A percentile compares a stretch with the other conserved stretches of the same genome.
Evolutionary conservation across 2,797 vertebrate species (phyloP).

Genomic region (Sebastes steindachneri): DNA sequence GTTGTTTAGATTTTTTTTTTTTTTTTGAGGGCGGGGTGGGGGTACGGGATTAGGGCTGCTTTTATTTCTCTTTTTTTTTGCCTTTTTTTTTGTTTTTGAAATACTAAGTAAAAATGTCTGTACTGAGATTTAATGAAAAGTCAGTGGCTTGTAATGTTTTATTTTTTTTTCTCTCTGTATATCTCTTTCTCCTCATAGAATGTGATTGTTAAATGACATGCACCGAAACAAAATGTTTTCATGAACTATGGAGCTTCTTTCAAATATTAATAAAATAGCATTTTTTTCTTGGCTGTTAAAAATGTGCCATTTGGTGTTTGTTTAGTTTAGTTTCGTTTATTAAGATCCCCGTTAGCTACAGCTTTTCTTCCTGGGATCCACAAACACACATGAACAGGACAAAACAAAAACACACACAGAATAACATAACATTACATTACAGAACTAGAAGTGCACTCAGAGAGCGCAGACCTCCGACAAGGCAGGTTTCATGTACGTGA

Average conservation of each 20-base stretch:
- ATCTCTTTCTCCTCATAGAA: conserved; percentile 97
- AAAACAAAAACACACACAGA: neutral
- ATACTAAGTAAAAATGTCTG: conserved; percentile 89
- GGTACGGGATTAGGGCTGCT: conserved; percentile 68
- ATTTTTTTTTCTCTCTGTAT: conserved; percentile 86
- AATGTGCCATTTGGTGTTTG: conserved; percentile 20
- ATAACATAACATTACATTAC: too few species aligned
- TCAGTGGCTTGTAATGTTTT: conserved; percentile 95
- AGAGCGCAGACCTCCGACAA: too few species aligned
- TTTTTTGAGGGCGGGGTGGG: conserved; percentile 40
- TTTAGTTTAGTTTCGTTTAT: neutral
- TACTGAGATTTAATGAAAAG: conserved; percentile 92
- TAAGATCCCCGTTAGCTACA: too few species aligned
- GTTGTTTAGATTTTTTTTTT: conserved; percentile 26
- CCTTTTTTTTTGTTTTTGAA: conserved; percentile 75
- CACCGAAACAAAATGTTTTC: conserved; percentile 94
- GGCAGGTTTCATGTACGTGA: too few species aligned
- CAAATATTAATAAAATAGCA: conserved; percentile 97
- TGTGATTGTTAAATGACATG: conserved; percentile 97
- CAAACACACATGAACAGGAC: too few species aligned
- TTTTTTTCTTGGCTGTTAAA: conserved; percentile 94
- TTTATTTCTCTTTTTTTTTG: conserved; percentile 68
- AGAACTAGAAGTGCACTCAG: too few species aligned
- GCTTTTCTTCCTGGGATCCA: too few species aligned
- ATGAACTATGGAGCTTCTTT: conserved; percentile 97